These are phyloP conservation scores for Phoenicopterus ruber DNA, from an alignment of 2,113 vertebrate genomes.

Conservation along the genomic window DNA sequence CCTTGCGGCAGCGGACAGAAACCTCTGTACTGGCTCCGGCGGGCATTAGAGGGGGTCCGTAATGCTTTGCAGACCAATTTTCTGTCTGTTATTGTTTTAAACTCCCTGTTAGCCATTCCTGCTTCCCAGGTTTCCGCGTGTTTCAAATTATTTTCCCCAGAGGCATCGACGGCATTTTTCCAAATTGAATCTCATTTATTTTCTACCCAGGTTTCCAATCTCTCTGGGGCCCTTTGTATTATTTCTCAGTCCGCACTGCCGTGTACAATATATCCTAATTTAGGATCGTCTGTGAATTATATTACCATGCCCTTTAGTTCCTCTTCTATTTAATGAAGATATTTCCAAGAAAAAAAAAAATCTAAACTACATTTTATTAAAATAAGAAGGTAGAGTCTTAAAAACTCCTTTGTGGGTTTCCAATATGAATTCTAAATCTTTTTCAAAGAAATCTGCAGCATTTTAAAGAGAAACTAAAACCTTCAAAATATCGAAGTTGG, in stretches of 20 bases:
- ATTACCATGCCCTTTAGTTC: slow-evolving; percentile 62
- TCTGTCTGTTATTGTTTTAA: slow-evolving; percentile 59
- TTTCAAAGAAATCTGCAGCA: not conserved
- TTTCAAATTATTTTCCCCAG: slow-evolving; percentile 70
- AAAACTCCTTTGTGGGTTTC: slow-evolving; percentile 40
- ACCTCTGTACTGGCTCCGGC: not conserved
- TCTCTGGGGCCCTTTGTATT: slow-evolving; percentile 64
- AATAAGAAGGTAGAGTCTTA: slow-evolving; percentile 32
- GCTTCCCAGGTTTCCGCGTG: slow-evolving; percentile 54
- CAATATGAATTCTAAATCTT: not conserved
- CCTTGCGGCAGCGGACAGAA: not conserved
- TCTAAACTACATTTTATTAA: slow-evolving; percentile 48
- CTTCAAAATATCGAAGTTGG: not conserved
- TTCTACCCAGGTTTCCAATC: slow-evolving; percentile 66
- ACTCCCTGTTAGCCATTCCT: slow-evolving; percentile 42
- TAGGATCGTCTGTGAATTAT: slow-evolving; percentile 65
- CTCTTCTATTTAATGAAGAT: slow-evolving; percentile 65
- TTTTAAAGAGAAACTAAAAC: slow-evolving; percentile 34
- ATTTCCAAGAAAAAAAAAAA: slow-evolving; percentile 44
- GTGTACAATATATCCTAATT: slow-evolving; percentile 62
- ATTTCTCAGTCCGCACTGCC: slow-evolving; percentile 42
- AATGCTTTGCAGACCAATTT: slow-evolving; percentile 59
- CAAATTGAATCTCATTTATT: slow-evolving; percentile 72
- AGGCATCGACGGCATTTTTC: slow-evolving; percentile 62
- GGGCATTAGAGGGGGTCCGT: not conserved